Conservation (phyloP, 2,113 vertebrate species). For the Myotis davidii region DNA sequence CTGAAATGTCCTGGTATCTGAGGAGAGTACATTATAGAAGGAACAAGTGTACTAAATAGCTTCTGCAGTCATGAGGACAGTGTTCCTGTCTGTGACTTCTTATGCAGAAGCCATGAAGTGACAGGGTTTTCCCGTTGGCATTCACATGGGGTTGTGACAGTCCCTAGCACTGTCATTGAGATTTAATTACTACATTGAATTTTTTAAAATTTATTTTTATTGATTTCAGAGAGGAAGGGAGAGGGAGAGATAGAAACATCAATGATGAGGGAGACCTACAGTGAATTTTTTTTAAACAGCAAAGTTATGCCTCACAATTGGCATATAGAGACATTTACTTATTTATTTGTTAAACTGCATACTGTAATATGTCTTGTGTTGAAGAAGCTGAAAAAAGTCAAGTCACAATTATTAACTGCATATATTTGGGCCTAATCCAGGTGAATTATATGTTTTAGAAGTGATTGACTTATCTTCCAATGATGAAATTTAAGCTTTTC, state of each 20-base stretch:
- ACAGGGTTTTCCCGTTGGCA: not conserved
- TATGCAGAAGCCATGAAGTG: not conserved
- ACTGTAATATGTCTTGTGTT: not conserved
- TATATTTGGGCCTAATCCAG: not conserved
- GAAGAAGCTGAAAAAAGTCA: not conserved
- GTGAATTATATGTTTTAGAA: not conserved
- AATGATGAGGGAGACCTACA: not conserved
- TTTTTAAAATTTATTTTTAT: not conserved
- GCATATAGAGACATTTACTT: not conserved
- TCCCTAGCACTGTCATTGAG: not conserved
- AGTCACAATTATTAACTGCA: not conserved
- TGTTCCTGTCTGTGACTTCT: not conserved
- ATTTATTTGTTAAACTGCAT: not conserved
- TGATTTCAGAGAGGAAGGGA: no score
- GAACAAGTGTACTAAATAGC: not conserved
- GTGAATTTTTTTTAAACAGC: not conserved
- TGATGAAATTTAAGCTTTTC: not conserved
- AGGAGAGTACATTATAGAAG: not conserved
- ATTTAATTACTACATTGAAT: not conserved
- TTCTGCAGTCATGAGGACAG: not conserved
- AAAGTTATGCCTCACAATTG: not conserved
- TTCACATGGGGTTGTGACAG: not conserved
- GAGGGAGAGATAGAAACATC: no score
- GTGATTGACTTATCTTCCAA: not conserved
- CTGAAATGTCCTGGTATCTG: not conserved